Conservation (phyloP, 2,797 vertebrate species). For the Hipposideros larvatus region DNA sequence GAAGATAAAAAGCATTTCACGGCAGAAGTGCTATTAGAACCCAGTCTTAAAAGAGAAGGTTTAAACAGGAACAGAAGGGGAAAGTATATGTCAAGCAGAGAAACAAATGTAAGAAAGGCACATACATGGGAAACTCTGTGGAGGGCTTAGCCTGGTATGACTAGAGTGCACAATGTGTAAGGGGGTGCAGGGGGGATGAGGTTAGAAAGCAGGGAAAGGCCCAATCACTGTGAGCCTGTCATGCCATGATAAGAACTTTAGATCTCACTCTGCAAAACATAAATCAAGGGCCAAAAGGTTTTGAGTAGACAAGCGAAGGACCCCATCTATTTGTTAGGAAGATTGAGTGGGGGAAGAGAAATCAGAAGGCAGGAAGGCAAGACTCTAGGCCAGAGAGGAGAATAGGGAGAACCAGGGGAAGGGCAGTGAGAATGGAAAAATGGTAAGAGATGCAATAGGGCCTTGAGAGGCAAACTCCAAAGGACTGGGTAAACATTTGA, state of each 20-base stretch:
- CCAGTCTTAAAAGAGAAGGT: conserved; percentile 49
- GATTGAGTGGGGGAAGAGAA: neutral
- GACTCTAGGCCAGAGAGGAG: neutral
- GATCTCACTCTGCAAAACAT: neutral
- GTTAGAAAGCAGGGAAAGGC: neutral
- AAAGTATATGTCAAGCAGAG: neutral
- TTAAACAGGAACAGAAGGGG: neutral
- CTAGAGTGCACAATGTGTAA: neutral
- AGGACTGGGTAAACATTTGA: neutral
- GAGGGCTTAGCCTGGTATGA: neutral
- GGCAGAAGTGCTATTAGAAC: neutral
- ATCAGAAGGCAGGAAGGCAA: neutral
- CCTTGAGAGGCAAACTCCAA: conserved; percentile 18
- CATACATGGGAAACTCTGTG: neutral
- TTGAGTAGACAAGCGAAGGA: neutral
- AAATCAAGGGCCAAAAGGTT: conserved; percentile 37
- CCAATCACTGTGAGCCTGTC: neutral
- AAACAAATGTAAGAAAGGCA: conserved; percentile 20
- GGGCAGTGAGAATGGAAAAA: neutral
- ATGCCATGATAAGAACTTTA: neutral
- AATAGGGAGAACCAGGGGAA: neutral
- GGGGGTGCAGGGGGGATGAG: neutral
- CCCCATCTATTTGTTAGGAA: neutral
- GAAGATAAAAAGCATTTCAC: conserved; percentile 6
- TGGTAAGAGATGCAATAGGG: neutral